Evolutionary conservation across 2,888 invertebrate genomes (phyloP).

Genomic region (Auanema sp.): DNA sequence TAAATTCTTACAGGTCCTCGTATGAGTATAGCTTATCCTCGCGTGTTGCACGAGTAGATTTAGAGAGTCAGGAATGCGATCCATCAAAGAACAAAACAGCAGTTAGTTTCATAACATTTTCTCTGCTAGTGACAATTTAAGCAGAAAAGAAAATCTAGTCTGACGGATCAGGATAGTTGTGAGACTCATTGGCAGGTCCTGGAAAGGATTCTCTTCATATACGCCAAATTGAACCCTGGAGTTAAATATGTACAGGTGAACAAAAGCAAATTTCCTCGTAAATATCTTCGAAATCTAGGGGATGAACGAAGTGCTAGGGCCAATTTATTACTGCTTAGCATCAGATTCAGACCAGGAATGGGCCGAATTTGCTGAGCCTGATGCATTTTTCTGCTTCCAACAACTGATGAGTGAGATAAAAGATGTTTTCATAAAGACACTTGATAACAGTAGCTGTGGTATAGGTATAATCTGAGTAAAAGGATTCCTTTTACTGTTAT

Average conservation of each 20-base stretch:
- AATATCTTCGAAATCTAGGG: conserved; percentile 72
- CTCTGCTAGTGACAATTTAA: not conserved
- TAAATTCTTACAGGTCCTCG: conserved; percentile 5
- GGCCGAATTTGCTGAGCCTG: conserved; percentile 91
- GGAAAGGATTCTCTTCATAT: conserved; percentile 91
- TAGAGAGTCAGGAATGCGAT: conserved; percentile 15
- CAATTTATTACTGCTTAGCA: conserved; percentile 95
- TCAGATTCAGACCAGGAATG: conserved; percentile 80
- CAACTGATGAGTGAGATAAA: conserved; percentile 96
- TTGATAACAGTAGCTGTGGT: conserved; percentile 74
- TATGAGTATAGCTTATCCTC: not conserved
- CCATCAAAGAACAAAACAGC: not conserved
- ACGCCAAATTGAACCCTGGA: conserved; percentile 95
- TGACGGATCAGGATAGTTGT: not conserved
- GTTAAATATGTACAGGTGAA: conserved; percentile 76
- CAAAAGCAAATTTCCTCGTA: not conserved
- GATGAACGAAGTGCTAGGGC: conserved; percentile 99
- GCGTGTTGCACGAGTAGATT: conserved; percentile 12
- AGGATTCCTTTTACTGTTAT: no score
- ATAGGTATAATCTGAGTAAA: conserved; percentile 42
- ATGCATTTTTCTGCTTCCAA: conserved; percentile 97
- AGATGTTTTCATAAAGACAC: conserved; percentile 87
- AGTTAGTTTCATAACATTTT: not conserved
- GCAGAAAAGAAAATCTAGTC: not conserved
- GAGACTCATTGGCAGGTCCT: conserved; percentile 66